Evolutionary conservation across 2,888 invertebrate species (phyloP), one percentile per base, ranked within the genome.

Genomic region (Chromoteleia sp.): DNA sequence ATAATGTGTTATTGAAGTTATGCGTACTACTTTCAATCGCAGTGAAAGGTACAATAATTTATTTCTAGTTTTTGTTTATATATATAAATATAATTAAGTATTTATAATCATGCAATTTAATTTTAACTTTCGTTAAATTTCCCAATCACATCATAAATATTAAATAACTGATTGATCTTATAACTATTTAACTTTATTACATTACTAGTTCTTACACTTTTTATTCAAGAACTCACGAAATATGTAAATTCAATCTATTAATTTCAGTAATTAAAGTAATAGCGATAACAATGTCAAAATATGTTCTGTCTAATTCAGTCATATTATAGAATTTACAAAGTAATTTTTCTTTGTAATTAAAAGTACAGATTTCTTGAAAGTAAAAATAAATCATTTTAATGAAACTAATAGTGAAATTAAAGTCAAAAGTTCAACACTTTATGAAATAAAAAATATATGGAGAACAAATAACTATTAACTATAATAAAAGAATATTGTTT

Each of bases 231-330:
- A 59, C 14, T 41, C 10, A 41, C 4, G 14, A 3, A 48, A 33
- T 48, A 63, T 63, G 63, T 14, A 48, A 63, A 63, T 63, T 48
- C 3, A 17, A 45, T 30, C 12, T 48, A 48, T 48, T 45, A 45
- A 19, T 61, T 61, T 45, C 59, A 59, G 25, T 59, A 45, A 45
- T 45, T 45, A 45, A 45, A 61, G 17, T 45, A 45, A 17, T 61
- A 45, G 5, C 19, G 29, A 59, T 59, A 59, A 15, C 59, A 41
- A 29, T 59, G 36, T 58, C 58, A 58, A 54, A 33, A 48, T 48
- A 48, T 8, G 21, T n/a, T n/a, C 2, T 10, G n/a, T n/a, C n/a
- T 52, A 52, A 50, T 50, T 50, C 8, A n/a, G 14, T 15, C 52
- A 30, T 52, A 29, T 8, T 10, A 10, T 52, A 52, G 17, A 17